A percentile compares a stretch with the other conserved stretches of the same genome.
phyloP scores from a whole-genome alignment of 2,888 invertebrate genomes.

The Himalopsyche tibetana region DNA sequence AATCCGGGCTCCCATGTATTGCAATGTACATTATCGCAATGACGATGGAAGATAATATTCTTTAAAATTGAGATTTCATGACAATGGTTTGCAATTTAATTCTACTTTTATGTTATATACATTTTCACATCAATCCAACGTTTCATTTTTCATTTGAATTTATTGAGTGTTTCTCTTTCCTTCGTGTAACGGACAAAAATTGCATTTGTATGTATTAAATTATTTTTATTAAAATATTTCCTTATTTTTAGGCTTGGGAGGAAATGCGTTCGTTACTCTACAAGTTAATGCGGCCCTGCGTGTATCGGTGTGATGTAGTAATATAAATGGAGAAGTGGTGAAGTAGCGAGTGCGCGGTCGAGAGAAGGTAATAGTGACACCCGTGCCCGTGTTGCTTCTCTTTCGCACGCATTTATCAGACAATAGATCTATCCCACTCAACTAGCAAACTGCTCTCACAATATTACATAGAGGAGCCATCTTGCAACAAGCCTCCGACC shows the following conservation, averaged over 20 bases:
- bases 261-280: background rate
- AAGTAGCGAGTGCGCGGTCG: conserved; percentile 45
- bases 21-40: no score
- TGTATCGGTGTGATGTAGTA: conserved; percentile 60
- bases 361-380: conserved; percentile 56
- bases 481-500: conserved; percentile 63
- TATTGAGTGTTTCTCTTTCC: no score
- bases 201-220: no score
- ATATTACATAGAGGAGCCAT: conserved; percentile 62
- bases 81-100: no score
- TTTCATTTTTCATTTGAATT: no score
- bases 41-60: no score
- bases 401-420: conserved; percentile 45
- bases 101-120: no score
- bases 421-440: conserved; percentile 46
- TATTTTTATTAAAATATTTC: no score
- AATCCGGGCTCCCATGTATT: no score
- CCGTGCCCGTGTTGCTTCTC: conserved; percentile 54
- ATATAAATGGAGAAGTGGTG: conserved; percentile 55
- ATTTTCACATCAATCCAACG: no score
- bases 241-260: background rate
- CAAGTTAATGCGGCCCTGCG: conserved; percentile 39
- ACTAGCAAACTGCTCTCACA: conserved; percentile 57
- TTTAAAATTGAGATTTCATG: no score
- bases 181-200: no score